Conservation (phyloP, 2,888 invertebrate species). For the Mesochorus sp. region DNA sequence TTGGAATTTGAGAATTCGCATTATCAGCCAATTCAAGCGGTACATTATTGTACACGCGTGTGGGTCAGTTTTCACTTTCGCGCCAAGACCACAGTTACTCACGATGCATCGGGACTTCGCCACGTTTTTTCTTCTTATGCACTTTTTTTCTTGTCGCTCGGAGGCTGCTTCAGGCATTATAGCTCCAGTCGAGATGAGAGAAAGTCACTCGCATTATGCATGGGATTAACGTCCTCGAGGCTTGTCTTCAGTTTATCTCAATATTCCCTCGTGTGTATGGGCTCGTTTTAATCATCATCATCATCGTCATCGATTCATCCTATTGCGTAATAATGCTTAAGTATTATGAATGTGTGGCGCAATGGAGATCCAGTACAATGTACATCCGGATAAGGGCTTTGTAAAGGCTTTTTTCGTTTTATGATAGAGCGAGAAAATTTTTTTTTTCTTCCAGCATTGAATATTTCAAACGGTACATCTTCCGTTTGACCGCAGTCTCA, state of each 20-base stretch:
- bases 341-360: constrained; percentile 9
- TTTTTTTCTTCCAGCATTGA: neutral
- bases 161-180: constrained; percentile 52
- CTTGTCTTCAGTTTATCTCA: neutral
- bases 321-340: constrained; percentile 1
- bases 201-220: constrained; percentile 66
- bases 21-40: constrained; percentile 6
- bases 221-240: constrained; percentile 40
- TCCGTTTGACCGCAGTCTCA: neutral
- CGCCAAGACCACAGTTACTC: constrained; percentile 34
- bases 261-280: constrained; percentile 2
- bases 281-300: constrained; percentile 16
- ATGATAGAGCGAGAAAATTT: neutral
- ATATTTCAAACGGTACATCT: constrained; percentile 26
- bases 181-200: constrained; percentile 65
- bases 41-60: neutral
- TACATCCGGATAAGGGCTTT: neutral
- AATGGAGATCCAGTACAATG: neutral
- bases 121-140: constrained; percentile 12
- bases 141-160: constrained; percentile 34
- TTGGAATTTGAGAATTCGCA: neutral
- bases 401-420: neutral
- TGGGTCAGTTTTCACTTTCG: constrained; percentile 73
- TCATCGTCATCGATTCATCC: constrained; percentile 32
- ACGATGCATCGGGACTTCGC: constrained; percentile 1